Evolutionary conservation across 2,888 invertebrate species (phyloP).

Genomic region (Synergus gifuensis): DNA sequence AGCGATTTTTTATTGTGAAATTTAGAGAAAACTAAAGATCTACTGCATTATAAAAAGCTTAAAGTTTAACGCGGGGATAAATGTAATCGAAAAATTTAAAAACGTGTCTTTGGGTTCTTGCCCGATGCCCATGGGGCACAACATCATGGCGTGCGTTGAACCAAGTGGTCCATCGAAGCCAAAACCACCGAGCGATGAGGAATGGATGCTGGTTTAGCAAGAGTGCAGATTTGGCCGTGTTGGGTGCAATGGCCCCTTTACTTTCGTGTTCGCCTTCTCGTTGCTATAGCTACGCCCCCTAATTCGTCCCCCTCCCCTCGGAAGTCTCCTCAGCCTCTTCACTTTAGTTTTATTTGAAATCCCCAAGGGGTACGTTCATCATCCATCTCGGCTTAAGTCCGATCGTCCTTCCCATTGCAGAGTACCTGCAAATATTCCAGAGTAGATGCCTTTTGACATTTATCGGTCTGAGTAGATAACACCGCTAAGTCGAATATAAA

Average conservation of each 20-base stretch:
- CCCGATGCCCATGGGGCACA: conserved; percentile 23
- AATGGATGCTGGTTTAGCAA: conserved; percentile 75
- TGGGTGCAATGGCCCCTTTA: conserved; percentile 76
- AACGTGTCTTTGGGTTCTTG: not conserved
- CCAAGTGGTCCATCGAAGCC: conserved; percentile 60
- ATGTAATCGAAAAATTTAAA: not conserved
- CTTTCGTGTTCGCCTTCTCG: conserved; percentile 68
- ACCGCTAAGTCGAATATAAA: conserved; percentile 53
- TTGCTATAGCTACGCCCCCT: conserved; percentile 71
- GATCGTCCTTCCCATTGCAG: conserved; percentile 59
- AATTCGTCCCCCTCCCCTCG: conserved; percentile 61
- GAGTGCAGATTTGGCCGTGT: conserved; percentile 73
- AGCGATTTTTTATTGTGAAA: too few species aligned
- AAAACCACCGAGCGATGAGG: conserved; percentile 70
- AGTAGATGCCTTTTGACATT: conserved; percentile 49
- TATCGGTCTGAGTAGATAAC: conserved; percentile 54
- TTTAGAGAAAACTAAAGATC: too few species aligned
- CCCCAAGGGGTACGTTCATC: conserved; percentile 69
- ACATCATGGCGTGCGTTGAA: conserved; percentile 57
- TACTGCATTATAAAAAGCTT: too few species aligned
- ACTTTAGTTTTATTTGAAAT: conserved; percentile 70
- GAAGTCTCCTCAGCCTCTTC: conserved; percentile 61
- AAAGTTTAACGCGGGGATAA: too few species aligned
- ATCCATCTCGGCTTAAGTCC: conserved; percentile 64
- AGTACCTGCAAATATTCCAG: conserved; percentile 57